Conservation (phyloP, 2,113 vertebrate species). For the Menidia beryllina region DNA sequence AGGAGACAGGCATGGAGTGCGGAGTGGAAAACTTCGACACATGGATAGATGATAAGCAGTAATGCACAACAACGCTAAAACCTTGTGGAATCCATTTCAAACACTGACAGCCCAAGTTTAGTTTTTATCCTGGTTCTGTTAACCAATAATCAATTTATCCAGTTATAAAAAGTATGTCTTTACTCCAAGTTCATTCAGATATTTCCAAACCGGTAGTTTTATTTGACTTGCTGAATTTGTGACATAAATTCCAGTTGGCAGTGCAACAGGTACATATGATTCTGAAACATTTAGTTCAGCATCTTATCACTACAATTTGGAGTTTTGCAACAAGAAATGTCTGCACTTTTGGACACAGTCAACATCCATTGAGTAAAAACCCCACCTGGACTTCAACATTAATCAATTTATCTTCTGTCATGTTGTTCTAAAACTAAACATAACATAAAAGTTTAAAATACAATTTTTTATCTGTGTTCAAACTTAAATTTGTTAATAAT, state of each 20-base stretch:
- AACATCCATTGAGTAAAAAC: too few species aligned
- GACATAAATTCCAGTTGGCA: neutral
- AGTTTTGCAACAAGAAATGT: too few species aligned
- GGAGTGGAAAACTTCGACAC: slow-evolving; percentile 29
- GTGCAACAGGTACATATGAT: neutral
- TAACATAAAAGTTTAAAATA: too few species aligned
- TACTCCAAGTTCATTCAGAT: neutral
- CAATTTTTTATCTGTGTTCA: too few species aligned
- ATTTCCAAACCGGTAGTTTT: neutral
- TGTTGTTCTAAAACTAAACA: too few species aligned
- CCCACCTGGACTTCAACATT: too few species aligned
- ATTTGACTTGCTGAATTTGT: neutral
- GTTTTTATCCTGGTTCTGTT: neutral
- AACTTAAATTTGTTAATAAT: too few species aligned
- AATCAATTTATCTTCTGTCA: too few species aligned
- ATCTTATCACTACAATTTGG: too few species aligned
- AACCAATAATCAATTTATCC: neutral
- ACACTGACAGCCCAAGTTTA: neutral
- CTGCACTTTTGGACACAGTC: too few species aligned
- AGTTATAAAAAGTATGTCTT: neutral
- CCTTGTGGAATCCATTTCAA: neutral
- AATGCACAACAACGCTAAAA: slow-evolving; percentile 27
- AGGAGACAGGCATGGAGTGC: slow-evolving; percentile 33
- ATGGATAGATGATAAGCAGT: slow-evolving; percentile 28
- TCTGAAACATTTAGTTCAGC: neutral